Evolutionary conservation across 2,113 vertebrate species (phyloP).

Genomic region (Strigops habroptila): DNA sequence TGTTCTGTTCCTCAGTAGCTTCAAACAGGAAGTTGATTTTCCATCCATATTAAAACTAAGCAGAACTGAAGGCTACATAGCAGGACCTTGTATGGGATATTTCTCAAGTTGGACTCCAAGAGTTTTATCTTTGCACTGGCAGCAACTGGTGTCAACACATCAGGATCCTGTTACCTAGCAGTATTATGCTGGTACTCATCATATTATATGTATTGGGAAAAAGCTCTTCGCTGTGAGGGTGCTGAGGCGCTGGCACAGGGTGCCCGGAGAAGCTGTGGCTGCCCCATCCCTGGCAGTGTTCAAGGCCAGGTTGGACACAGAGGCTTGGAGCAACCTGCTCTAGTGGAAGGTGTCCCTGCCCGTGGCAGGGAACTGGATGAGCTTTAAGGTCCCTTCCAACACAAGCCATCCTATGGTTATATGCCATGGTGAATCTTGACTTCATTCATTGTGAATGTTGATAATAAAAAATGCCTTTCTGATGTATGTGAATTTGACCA

Average conservation of each 20-base stretch:
- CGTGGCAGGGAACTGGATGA: not conserved
- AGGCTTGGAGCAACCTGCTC: not conserved
- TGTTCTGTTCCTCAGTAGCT: not conserved
- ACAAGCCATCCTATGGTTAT: not conserved
- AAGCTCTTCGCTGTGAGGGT: not conserved
- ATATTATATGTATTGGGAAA: not conserved
- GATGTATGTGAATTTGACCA: not conserved
- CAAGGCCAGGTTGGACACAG: not conserved
- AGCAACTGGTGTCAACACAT: not conserved
- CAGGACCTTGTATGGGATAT: not conserved
- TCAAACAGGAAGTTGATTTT: not conserved
- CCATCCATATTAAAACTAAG: not conserved
- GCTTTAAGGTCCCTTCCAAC: not conserved
- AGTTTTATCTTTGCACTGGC: not conserved
- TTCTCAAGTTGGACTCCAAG: not conserved
- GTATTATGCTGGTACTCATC: not conserved
- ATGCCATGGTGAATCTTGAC: not conserved
- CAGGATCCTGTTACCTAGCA: not conserved
- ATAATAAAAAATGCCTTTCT: not conserved
- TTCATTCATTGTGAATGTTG: not conserved
- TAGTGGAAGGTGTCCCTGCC: not conserved
- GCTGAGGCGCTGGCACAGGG: not conserved
- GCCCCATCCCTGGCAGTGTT: not conserved
- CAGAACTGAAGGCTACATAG: not conserved
- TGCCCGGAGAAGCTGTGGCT: not conserved